Percentiles rank a stretch among this genome's conserved stretches.
Conservation (phyloP, 2,113 vertebrate species). For the Anser brachyrhynchus region DNA sequence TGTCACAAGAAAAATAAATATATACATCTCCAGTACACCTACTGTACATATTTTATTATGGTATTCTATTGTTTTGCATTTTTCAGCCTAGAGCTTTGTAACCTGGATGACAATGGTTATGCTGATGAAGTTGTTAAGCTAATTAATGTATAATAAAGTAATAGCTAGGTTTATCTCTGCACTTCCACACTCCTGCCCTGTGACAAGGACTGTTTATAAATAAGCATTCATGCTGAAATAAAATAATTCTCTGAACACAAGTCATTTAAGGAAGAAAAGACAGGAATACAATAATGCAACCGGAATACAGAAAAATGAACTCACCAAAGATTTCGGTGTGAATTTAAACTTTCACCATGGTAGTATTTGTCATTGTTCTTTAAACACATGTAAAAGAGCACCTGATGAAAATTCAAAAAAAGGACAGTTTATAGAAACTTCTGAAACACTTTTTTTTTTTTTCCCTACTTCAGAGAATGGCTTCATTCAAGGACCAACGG, state of each 20-base stretch:
- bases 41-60: neutral
- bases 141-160: conserved; percentile 63
- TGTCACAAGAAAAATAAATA: neutral
- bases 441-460: neutral
- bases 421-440: neutral
- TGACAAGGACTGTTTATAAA: conserved; percentile 14
- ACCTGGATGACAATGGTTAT: neutral
- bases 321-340: neutral
- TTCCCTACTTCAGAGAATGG: neutral
- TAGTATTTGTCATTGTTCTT: neutral
- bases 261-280: neutral
- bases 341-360: neutral
- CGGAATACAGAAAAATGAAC: neutral
- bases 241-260: neutral
- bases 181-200: neutral
- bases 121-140: conserved; percentile 53
- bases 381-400: neutral
- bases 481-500: neutral
- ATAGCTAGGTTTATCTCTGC: conserved; percentile 38
- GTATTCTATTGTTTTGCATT: neutral
- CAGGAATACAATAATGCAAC: neutral
- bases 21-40: neutral
- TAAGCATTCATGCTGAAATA: conserved; percentile 2
- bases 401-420: conserved; percentile 10
- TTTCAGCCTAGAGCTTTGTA: neutral